Base-by-base conservation (phyloP, 2,797 vertebrate genomes). In the Enoplosus armatus region DNA sequence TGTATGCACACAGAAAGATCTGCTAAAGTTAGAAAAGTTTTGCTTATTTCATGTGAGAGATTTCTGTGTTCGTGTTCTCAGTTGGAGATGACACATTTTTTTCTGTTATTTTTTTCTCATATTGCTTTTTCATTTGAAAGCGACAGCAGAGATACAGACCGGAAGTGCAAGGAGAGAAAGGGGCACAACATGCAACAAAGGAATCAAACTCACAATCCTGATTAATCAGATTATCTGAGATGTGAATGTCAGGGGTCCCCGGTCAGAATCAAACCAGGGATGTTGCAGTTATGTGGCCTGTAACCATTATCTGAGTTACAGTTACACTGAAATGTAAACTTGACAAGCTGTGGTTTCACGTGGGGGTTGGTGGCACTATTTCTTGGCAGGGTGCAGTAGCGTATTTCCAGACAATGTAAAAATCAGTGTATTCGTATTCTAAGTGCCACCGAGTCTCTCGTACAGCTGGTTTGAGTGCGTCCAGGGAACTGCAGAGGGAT, bases 341-440 rank as follows among this genome's bases (percentile, higher is more conserved):
- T 51, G 24, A 51, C 50, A 26, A 7, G 50, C 26, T 51, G 50
- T 6, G 12, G 24, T 51, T 51, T 51, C 10, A 51, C 6, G 5
- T n/a, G 24, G 50, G 10, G 26, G 22, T 50, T 43, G 20, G 43
- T 45, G 43, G 45, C 45, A 22, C 45, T 20, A 20, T 45, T 47
- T 22, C 45, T 47, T 47, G 20, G 45, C 8, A 1, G 8, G 8
- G 20, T 47, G 45, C 45, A 47, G 45, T 22, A n/a, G n/a, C n/a
- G n/a, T n/a, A n/a, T n/a, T n/a, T n/a, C n/a, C n/a, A n/a, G 9
- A 20, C 11, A 33, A 45, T 73, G 74, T 60, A 43, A 55, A 60
- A 59, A 35, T 76, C 15, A 33, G 31, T 63, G 43, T 37, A 20
- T 41, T 18, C 0, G 3, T 62, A 43, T n/a, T 83, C 55, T 72